phyloP scores from a whole-genome alignment of 2,888 invertebrate species.

The Lasioglossum pauxillum region DNA sequence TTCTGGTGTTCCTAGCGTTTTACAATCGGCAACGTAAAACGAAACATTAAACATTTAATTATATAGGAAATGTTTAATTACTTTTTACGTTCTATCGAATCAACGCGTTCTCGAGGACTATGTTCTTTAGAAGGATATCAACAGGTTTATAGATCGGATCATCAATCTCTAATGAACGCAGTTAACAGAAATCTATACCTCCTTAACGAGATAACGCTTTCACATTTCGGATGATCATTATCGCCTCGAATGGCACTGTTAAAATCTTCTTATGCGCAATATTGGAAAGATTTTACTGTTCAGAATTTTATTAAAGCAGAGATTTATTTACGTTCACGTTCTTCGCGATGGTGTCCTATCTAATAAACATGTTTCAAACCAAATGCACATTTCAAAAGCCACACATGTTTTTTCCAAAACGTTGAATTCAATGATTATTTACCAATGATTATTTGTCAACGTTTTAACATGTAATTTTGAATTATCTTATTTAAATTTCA shows the following conservation, averaged over 20 bases:
- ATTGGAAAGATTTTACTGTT: not conserved
- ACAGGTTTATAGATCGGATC: not conserved
- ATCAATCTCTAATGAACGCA: not conserved
- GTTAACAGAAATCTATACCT: not conserved
- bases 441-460: too few species aligned
- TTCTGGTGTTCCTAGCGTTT: not conserved
- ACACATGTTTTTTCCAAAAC: not conserved
- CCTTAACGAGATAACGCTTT: not conserved
- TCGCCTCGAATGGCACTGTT: not conserved
- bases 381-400: too few species aligned
- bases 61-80: not conserved
- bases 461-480: too few species aligned
- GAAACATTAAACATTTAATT: not conserved
- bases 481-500: too few species aligned
- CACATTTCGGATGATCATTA: not conserved
- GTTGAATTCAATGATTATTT: too few species aligned
- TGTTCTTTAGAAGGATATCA: not conserved
- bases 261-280: not conserved
- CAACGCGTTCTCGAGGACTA: not conserved
- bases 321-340: not conserved
- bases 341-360: too few species aligned
- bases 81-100: not conserved
- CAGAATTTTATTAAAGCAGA: not conserved
- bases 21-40: not conserved
- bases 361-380: not conserved